Evolutionary conservation across 2,113 vertebrate genomes (phyloP).

Genomic region (Sapajus apella): DNA sequence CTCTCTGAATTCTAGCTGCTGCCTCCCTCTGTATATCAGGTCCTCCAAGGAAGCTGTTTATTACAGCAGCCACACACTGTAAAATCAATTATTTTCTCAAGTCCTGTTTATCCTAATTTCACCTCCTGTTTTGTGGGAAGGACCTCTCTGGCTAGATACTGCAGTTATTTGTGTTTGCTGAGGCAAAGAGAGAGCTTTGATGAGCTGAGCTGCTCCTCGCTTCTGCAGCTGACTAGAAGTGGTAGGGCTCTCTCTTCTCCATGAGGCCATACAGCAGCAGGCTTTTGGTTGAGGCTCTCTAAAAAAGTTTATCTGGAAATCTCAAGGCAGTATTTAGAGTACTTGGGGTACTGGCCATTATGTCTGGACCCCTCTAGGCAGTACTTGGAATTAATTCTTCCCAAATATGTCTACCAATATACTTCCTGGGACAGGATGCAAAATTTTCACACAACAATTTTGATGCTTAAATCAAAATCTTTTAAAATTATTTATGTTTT

Average conservation of each 20-base stretch:
- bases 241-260: not conserved
- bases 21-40: no score
- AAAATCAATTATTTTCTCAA: slow-evolving; percentile 28
- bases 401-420: slow-evolving; percentile 76
- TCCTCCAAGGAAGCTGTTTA: not conserved
- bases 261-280: slow-evolving; percentile 47
- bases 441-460: slow-evolving; percentile 79
- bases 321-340: slow-evolving; percentile 65
- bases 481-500: slow-evolving; percentile 86
- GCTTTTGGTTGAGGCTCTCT: slow-evolving; percentile 70
- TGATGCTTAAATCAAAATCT: slow-evolving; percentile 71
- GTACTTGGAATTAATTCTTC: slow-evolving; percentile 66
- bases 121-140: slow-evolving; percentile 13
- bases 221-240: slow-evolving; percentile 56
- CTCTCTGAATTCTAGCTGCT: no score
- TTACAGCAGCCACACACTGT: not conserved
- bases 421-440: slow-evolving; percentile 64
- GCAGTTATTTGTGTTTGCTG: not conserved
- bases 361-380: slow-evolving; percentile 74
- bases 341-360: slow-evolving; percentile 8
- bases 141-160: not conserved
- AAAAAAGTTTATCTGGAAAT: slow-evolving; percentile 75
- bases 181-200: slow-evolving; percentile 21
- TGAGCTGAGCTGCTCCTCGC: not conserved
- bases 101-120: slow-evolving; percentile 12